Conservation (phyloP, 2,888 invertebrate genomes). For the Sisyra terminalis region DNA sequence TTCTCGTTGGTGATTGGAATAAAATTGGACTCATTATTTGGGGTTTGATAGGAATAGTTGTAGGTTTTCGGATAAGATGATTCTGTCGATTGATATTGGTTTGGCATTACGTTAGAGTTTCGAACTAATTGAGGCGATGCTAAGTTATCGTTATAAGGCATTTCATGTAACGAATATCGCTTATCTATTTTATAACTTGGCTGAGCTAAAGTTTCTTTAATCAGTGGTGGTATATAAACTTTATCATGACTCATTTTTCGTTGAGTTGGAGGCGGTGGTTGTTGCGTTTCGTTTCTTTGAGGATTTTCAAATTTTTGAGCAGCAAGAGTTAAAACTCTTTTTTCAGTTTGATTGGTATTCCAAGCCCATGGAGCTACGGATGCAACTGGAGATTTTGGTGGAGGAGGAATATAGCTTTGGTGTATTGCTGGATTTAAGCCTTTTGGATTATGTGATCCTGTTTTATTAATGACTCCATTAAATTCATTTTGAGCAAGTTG, state of each 20-base stretch:
- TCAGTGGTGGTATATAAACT: slow-evolving; percentile 15
- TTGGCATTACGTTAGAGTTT: too few species aligned
- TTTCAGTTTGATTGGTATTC: slow-evolving; percentile 26
- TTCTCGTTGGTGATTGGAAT: background rate
- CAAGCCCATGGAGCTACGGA: slow-evolving; percentile 30
- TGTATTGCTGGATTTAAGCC: background rate
- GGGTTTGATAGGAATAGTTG: background rate
- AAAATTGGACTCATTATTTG: background rate
- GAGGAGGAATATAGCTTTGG: slow-evolving; percentile 1
- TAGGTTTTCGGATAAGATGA: slow-evolving; percentile 1
- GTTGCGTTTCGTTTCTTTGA: slow-evolving; percentile 14
- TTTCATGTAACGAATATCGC: slow-evolving; percentile 1
- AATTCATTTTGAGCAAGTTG: slow-evolving; percentile 1
- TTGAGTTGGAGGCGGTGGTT: slow-evolving; percentile 11
- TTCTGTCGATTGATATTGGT: slow-evolving; percentile 8
- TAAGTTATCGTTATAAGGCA: slow-evolving; percentile 3
- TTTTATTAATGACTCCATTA: background rate
- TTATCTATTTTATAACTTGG: slow-evolving; percentile 2
- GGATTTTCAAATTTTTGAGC: slow-evolving; percentile 36
- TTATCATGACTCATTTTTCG: slow-evolving; percentile 20
- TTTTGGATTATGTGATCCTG: background rate
- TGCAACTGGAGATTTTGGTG: slow-evolving; percentile 13
- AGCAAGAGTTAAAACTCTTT: slow-evolving; percentile 33
- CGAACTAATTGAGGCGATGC: slow-evolving; percentile 5
- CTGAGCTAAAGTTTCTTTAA: slow-evolving; percentile 6